Evolutionary conservation across 2,888 invertebrate species (phyloP).

Genomic region (Dolomedes plantarius): DNA sequence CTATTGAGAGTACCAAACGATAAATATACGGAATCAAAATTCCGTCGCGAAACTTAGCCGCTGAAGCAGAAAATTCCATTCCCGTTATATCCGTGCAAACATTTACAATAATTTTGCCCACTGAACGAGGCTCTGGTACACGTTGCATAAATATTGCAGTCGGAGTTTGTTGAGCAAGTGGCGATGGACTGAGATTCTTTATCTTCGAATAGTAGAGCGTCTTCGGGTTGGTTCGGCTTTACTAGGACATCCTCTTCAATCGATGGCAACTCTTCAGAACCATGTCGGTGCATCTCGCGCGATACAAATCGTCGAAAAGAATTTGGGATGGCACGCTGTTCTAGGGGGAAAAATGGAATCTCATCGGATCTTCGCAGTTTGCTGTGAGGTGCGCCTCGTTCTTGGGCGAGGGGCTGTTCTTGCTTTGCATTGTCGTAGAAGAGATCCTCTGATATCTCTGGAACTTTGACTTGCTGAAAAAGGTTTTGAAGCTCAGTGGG

Average conservation of each 20-base stretch:
- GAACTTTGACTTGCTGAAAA: neutral
- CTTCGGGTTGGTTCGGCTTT: no score
- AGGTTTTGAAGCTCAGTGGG: neutral
- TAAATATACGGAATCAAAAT: no score
- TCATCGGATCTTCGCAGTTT: no score
- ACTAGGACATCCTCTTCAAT: neutral
- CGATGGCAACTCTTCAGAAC: no score
- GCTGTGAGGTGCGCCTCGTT: no score
- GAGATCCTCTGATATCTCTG: neutral
- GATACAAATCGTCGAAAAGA: no score
- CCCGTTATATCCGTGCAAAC: constrained; percentile 21
- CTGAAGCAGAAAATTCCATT: constrained; percentile 46
- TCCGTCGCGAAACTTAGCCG: no score
- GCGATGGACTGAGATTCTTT: constrained; percentile 28
- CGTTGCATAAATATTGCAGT: constrained; percentile 32
- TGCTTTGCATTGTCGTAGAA: neutral
- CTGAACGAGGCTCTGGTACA: neutral
- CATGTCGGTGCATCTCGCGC: no score
- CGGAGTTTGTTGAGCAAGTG: neutral
- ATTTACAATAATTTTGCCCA: constrained; percentile 37
- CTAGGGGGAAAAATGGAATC: no score
- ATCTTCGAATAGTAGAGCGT: constrained; percentile 39
- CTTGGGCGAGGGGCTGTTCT: no score
- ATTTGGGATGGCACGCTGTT: no score
- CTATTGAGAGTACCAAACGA: no score